Conservation (phyloP, 2,113 vertebrate species). For the Bubo bubo region DNA sequence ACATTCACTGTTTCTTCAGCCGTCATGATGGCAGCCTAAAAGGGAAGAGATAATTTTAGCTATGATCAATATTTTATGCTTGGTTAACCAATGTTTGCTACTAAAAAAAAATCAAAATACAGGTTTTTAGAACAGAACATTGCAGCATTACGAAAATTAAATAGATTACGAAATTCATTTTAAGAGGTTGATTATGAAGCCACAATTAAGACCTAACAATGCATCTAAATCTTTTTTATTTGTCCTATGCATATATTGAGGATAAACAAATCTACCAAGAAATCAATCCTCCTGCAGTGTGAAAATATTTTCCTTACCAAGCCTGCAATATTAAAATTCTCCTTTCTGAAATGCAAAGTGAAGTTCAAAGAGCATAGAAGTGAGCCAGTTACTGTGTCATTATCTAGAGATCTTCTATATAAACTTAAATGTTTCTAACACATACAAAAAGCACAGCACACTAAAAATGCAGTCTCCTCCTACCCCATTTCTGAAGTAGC, state of each 20-base stretch:
- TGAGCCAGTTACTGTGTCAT: not conserved
- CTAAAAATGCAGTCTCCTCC: not conserved
- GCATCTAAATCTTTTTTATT: not conserved
- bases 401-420: not conserved
- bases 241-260: not conserved
- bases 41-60: not conserved
- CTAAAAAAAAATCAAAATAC: not conserved
- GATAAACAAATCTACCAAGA: not conserved
- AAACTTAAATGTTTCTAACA: not conserved
- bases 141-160: not conserved
- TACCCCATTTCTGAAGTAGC: not conserved
- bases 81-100: not conserved
- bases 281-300: not conserved
- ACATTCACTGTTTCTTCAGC: slow-evolving; percentile 95
- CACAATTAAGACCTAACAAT: not conserved
- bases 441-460: not conserved
- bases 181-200: not conserved
- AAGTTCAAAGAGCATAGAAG: not conserved
- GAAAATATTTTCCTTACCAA: not conserved
- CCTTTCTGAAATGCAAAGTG: not conserved
- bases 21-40: slow-evolving; percentile 87
- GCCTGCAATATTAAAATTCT: not conserved
- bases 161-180: not conserved
- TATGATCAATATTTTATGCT: not conserved
- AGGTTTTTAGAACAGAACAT: not conserved